Percentiles rank a stretch among this genome's conserved stretches.
Evolutionary conservation across 2,797 vertebrate genomes (phyloP).

Genomic region (Tinamus major): DNA sequence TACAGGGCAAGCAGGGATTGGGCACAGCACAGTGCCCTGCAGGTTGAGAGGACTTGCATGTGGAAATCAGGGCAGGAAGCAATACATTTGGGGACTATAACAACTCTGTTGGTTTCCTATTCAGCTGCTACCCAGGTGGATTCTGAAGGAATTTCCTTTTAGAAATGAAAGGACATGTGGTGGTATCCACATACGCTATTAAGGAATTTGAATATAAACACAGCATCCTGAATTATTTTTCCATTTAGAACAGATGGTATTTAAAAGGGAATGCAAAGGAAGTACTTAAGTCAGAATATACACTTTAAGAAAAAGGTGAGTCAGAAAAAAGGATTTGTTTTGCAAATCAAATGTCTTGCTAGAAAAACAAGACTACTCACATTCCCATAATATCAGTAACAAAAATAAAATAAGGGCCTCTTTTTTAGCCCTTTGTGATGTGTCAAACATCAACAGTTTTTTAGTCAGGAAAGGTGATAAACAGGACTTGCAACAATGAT

Average conservation of each 20-base stretch:
- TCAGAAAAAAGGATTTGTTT: conserved; percentile 28
- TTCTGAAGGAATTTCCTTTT: conserved; percentile 61
- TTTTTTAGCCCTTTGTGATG: background rate
- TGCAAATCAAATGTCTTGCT: background rate
- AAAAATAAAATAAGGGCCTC: background rate
- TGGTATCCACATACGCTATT: background rate
- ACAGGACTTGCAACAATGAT: background rate
- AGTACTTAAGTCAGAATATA: background rate
- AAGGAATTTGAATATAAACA: conserved; percentile 43
- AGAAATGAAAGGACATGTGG: conserved; percentile 46
- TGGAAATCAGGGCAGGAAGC: conserved; percentile 48
- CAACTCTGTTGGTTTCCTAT: conserved; percentile 50
- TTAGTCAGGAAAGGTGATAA: background rate
- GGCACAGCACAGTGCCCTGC: background rate
- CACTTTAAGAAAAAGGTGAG: background rate
- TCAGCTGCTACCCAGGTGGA: conserved; percentile 68
- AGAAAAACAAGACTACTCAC: conserved; percentile 2
- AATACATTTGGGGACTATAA: background rate
- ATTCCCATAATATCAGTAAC: background rate
- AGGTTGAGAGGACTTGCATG: background rate
- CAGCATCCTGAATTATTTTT: conserved; percentile 19
- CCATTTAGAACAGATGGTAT: conserved; percentile 47
- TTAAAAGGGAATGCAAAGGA: conserved; percentile 2
- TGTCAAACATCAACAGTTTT: background rate
- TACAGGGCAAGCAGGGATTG: background rate